Base-by-base conservation (phyloP, 2,888 invertebrate genomes). In the Limulus polyphemus region DNA sequence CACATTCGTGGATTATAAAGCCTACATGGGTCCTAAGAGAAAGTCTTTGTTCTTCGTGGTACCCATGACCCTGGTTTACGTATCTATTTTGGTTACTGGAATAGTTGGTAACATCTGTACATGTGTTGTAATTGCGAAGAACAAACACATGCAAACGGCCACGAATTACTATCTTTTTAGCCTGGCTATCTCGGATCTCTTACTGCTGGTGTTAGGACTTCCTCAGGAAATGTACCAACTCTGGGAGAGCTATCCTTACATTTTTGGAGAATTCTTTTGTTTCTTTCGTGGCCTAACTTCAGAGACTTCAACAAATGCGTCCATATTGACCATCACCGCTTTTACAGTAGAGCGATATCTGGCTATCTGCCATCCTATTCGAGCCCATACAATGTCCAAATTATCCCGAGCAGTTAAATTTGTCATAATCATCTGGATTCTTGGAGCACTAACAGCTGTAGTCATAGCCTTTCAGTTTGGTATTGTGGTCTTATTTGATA, bases 281-380 rank as follows among this genome's bases (percentile, higher is more conserved):
- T 81, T 88, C 12, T 77, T 85, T 10, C 81, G 89, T 49, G 87
- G 87, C 10, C 81, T 91, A 57, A 84, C 88, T 0, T 87, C 90
- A 0, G 92, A 92, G 76, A 88, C 88, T 13, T 81, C 82, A n/a
- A 79, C 81, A 1, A 81, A 82, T 70, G 88, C 89, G 0, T 90
- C 91, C 0, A 90, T 92, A 3, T 71, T 81, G 47, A 80, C 79
- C 11, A 92, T 92, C 72, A 90, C 90, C 0, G 89, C 90, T 2
- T 92, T 91, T 75, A 91, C 91, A 0, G 82, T 87, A 49, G 91
- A 91, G 74, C 80, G 92, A 67, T 93, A 90, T 74, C 83, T 90
- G 52, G 90, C 90, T 57, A 90, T 90, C 70, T 90, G 90, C 72
- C 85, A 88, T 73, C 92, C 92, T 0, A 88, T 92, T 72, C 80